Conservation (phyloP, 2,888 invertebrate genomes). For the Melinopterus prodromus region DNA sequence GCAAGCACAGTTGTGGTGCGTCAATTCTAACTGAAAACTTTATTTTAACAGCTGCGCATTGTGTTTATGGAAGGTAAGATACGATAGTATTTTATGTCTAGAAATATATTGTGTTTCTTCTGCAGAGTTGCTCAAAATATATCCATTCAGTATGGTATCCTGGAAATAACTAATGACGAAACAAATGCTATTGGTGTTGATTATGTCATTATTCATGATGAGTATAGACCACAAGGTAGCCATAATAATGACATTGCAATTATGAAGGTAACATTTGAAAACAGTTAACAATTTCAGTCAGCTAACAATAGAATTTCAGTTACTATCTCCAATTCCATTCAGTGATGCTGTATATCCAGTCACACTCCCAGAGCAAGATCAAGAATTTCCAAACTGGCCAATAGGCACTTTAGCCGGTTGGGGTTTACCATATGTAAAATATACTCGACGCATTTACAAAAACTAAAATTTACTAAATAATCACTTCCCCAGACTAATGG, state of each 20-base stretch:
- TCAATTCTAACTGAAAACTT: slow-evolving; percentile 41
- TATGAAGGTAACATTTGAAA: slow-evolving; percentile 31
- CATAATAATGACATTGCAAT: slow-evolving; percentile 41
- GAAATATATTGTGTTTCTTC: background rate
- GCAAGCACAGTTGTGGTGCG: slow-evolving; percentile 43
- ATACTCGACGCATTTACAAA: background rate
- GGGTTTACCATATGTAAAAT: slow-evolving; percentile 38
- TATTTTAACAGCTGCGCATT: slow-evolving; percentile 45
- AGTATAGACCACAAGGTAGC: slow-evolving; percentile 28
- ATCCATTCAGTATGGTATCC: slow-evolving; percentile 39
- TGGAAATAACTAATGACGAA: slow-evolving; percentile 29
- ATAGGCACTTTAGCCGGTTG: slow-evolving; percentile 37
- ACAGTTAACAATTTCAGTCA: background rate
- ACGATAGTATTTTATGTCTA: background rate
- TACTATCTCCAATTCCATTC: slow-evolving; percentile 20
- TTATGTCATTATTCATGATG: slow-evolving; percentile 34
- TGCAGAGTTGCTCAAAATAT: slow-evolving; percentile 5
- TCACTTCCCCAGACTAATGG: slow-evolving; percentile 53
- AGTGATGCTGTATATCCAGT: slow-evolving; percentile 32
- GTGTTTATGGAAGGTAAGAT: slow-evolving; percentile 36
- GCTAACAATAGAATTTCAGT: background rate
- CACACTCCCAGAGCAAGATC: slow-evolving; percentile 28
- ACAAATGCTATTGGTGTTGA: slow-evolving; percentile 36
- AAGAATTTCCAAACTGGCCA: slow-evolving; percentile 27
- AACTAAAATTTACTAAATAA: background rate